Percentiles rank a stretch among this genome's conserved stretches.
phyloP scores from a whole-genome alignment of 2,113 vertebrate species.

The Microcebus jonahi region DNA sequence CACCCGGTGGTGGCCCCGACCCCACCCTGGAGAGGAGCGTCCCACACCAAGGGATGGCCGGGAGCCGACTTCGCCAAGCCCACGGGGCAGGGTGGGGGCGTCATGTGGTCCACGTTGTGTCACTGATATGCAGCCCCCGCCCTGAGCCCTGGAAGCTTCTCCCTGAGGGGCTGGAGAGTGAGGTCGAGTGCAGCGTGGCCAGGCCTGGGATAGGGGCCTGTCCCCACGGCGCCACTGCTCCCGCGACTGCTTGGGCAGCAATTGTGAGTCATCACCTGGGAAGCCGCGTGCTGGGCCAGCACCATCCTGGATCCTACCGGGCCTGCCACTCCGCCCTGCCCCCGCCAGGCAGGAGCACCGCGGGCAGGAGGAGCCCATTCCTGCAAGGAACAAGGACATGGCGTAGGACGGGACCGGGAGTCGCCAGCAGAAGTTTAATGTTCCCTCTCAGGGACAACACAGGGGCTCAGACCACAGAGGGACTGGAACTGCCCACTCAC shows the following conservation, averaged over 20 bases:
- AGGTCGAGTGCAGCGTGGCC: not conserved
- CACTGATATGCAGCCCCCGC: not conserved
- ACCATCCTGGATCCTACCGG: not conserved
- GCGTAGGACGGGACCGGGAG: fast-evolving
- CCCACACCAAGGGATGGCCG: fast-evolving
- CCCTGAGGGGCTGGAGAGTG: not conserved
- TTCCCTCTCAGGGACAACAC: not conserved
- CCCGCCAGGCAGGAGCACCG: not conserved
- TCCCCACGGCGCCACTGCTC: not conserved
- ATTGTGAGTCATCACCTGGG: not conserved
- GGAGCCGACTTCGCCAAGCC: not conserved
- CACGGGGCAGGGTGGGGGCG: not conserved
- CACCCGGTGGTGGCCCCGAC: not conserved
- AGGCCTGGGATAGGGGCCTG: not conserved
- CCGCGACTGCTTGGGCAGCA: fast-evolving
- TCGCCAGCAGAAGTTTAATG: not conserved
- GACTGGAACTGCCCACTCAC: fast-evolving
- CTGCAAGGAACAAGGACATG: fast-evolving
- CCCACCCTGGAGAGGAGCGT: not conserved
- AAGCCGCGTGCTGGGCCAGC: not conserved
- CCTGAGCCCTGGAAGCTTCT: not conserved
- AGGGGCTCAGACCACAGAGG: not conserved
- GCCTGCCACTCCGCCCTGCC: not conserved
- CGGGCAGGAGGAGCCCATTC: not conserved
- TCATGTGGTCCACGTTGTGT: fast-evolving